Base-by-base conservation (phyloP, 2,797 vertebrate species). In the Coccyzus lansbergi region DNA sequence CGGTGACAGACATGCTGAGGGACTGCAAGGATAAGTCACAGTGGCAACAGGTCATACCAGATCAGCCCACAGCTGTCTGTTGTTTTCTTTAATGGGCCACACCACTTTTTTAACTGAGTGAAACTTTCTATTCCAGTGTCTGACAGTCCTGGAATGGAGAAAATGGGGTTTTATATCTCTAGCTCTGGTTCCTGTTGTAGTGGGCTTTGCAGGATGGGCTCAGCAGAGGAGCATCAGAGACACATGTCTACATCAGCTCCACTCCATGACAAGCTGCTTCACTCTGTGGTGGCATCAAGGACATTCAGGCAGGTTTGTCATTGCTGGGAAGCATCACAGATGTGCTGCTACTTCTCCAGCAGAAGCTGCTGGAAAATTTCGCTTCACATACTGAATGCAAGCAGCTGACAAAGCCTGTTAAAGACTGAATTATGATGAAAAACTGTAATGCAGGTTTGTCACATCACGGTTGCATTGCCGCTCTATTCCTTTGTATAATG, bases 391-490 rank as follows among this genome's bases (percentile, higher is more conserved):
- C 68, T 64, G 55, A 86, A 92, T 81, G 72, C 58, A 87, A 36
- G 86, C 89, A 94, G 87, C 63, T 88, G 93, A 89, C 81, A 81
- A 93, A 96, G 91, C 83, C 88, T 93, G 81, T 56, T 90, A 92
- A 90, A 83, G 74, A 40, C 81, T 88, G 90, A 96, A 94, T 74
- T 94, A 94, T 95, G 96, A 96, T 93, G 93, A 95, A 97, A 97
- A 95, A 90, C 83, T 91, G 82, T 96, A 95, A 95, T 84, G 93
- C 95, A 44, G 92, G 95, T 65, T 91, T 97, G 96, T 97, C 97
- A 95, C 95, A 86, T 97, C 96, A 88, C 4, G 10, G 89, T 86
- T 94, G 63, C 24, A 19, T 94, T 93, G 95, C 96, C 93, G 96
- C 46, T 96, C 94, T 46, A 2, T 95, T 91, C 94, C 91, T 94